Evolutionary conservation across 2,888 invertebrate genomes (phyloP).

Genomic region (Atrina japonica): DNA sequence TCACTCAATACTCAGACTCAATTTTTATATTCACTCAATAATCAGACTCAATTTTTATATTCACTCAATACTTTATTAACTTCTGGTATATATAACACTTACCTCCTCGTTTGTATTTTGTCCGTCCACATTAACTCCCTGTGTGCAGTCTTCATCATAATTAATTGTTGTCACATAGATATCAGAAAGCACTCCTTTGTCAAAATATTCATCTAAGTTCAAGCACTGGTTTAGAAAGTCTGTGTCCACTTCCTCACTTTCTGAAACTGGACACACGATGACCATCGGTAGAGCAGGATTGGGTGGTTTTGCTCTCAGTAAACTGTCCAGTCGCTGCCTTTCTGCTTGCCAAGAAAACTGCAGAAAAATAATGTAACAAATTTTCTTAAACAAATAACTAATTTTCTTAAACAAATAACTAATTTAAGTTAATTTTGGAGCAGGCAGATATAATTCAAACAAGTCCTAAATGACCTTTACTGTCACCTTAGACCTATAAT

Average conservation of each 20-base stretch:
- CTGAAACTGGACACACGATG: slow-evolving; percentile 58
- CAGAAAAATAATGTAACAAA: slow-evolving; percentile 8
- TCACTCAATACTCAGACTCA: too few species aligned
- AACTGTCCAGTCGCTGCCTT: slow-evolving; percentile 54
- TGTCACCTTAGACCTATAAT: too few species aligned
- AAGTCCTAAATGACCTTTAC: too few species aligned
- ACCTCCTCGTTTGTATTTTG: slow-evolving; percentile 55
- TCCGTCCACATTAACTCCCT: slow-evolving; percentile 48
- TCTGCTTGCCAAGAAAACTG: slow-evolving; percentile 62
- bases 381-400: background rate
- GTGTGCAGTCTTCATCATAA: slow-evolving; percentile 18
- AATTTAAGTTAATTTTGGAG: too few species aligned
- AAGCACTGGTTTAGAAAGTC: slow-evolving; percentile 34
- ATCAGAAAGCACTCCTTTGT: slow-evolving; percentile 54
- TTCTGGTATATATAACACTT: too few species aligned
- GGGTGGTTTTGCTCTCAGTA: slow-evolving; percentile 62
- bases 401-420: too few species aligned
- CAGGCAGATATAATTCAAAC: too few species aligned
- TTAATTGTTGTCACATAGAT: slow-evolving; percentile 53
- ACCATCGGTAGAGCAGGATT: slow-evolving; percentile 68
- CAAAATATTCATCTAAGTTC: slow-evolving; percentile 52
- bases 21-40: too few species aligned
- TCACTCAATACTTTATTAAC: too few species aligned
- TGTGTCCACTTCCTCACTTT: slow-evolving; percentile 42
- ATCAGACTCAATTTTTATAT: too few species aligned